Conservation (phyloP, 1,140 invertebrate genomes). For the Ostrea denselamellosa region DNA sequence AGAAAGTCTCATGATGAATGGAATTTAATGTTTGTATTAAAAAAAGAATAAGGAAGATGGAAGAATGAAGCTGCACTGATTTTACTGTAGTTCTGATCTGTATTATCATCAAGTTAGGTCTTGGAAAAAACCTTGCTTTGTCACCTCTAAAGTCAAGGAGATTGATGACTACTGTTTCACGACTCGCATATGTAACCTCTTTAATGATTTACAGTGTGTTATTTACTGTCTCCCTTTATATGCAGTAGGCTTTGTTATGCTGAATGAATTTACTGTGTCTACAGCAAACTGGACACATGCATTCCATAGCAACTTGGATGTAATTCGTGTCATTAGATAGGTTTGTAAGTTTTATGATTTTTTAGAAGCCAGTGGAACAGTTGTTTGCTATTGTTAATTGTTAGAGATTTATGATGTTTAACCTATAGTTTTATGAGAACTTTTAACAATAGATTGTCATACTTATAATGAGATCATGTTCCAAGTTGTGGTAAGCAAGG, state of each 20-base stretch:
- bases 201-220: too few species aligned
- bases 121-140: too few species aligned
- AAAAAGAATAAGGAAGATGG: not conserved
- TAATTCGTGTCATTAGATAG: not conserved
- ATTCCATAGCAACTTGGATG: too few species aligned
- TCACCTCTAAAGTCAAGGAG: too few species aligned
- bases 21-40: not conserved
- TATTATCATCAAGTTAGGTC: too few species aligned
- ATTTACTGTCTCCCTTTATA: too few species aligned
- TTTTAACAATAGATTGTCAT: not conserved
- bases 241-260: too few species aligned
- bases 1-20: not conserved
- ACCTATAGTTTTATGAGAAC: slow-evolving; percentile 23
- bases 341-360: not conserved
- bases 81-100: too few species aligned
- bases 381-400: not conserved
- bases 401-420: slow-evolving; percentile 1
- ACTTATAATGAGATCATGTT: not conserved
- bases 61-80: not conserved
- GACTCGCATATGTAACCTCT: too few species aligned
- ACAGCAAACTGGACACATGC: too few species aligned
- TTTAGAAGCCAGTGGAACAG: slow-evolving; percentile 1
- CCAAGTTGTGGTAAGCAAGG: not conserved
- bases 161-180: too few species aligned
- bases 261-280: too few species aligned